Base-by-base conservation (phyloP, 2,113 vertebrate species). In the Ciconia stormi region DNA sequence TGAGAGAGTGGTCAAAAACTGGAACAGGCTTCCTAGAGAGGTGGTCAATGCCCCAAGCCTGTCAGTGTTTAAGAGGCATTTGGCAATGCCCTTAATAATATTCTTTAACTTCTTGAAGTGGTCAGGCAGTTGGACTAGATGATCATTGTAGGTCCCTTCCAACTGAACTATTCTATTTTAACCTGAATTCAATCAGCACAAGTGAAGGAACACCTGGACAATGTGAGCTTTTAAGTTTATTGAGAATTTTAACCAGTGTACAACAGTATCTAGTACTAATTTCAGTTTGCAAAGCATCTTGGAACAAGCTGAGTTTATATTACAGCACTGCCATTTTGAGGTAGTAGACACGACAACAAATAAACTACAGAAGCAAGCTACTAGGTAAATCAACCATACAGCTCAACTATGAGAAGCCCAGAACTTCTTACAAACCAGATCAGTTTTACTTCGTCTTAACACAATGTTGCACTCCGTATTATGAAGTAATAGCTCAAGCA, bases 1-100 rank as follows among this genome's bases (percentile, higher is more conserved):
- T 2, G 1, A 73, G 34, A 63, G 38, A 2, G 15, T 38, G 5
- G 14, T 36, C 38, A 79, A 30, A 62, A 14, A 21, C 56, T 50
- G 5, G 3, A 69, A 61, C 3, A 47, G 16, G 15, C 17, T 69
- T 89, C 63, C 22, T 38, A 55, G 23, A 49, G 18, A 72, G 2
- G 14, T 8, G 6, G 19, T 26, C 0, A 0, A 50, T 83, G 15
- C 16, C 62, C 76, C 32, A 32, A 10, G n/a, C 7, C 8, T 63
- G 7, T 22, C 52, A 83, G 5, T 34, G 12, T 86, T 78, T 42
- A 77, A 71, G 26, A 91, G 16, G 16, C 40, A 88, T 30, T 61
- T 21, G n/a, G 12, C 38, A 69, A 46, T 27, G 13, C 20, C 14
- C 25, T 11, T 25, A 62, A 16, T 6, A 86, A 46, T 4, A 70